Evolutionary conservation across 2,888 invertebrate species (phyloP).

Genomic region (Philhelius pedissequus): DNA sequence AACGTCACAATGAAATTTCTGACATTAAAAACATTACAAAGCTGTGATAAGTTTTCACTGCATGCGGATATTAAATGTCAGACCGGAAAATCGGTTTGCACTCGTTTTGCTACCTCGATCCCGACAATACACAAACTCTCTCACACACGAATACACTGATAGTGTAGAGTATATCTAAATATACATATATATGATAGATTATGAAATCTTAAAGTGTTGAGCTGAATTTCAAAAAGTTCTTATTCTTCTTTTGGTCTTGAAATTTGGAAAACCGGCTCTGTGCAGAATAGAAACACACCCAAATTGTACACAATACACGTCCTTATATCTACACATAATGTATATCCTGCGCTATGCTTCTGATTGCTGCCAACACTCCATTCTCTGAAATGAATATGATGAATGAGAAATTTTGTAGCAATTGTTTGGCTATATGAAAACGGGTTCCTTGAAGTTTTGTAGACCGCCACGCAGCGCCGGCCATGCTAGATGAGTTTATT

Average conservation of each 20-base stretch:
- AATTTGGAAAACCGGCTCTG: not conserved
- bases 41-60: slow-evolving; percentile 60
- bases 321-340: too few relatives aligned
- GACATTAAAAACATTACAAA: slow-evolving; percentile 53
- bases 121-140: not conserved
- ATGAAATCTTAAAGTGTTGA: slow-evolving; percentile 57
- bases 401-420: slow-evolving; percentile 48
- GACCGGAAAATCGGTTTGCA: slow-evolving; percentile 31
- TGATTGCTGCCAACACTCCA: slow-evolving; percentile 5
- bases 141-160: not conserved
- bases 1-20: slow-evolving; percentile 26
- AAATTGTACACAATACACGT: not conserved
- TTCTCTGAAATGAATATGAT: slow-evolving; percentile 48
- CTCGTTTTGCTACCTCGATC: not conserved
- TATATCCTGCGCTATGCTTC: not conserved
- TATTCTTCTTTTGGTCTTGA: not conserved
- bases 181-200: slow-evolving; percentile 40
- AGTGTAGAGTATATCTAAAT: too few relatives aligned
- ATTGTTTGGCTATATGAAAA: not conserved
- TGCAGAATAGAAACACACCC: slow-evolving; percentile 1
- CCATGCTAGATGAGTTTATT: slow-evolving; percentile 46
- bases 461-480: too few relatives aligned
- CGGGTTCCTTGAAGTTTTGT: slow-evolving; percentile 25
- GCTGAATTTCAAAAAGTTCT: slow-evolving; percentile 55
- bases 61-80: slow-evolving; percentile 67